Evolutionary conservation across 2,888 invertebrate species (phyloP).

Genomic region (Catotricha subobsoleta): DNA sequence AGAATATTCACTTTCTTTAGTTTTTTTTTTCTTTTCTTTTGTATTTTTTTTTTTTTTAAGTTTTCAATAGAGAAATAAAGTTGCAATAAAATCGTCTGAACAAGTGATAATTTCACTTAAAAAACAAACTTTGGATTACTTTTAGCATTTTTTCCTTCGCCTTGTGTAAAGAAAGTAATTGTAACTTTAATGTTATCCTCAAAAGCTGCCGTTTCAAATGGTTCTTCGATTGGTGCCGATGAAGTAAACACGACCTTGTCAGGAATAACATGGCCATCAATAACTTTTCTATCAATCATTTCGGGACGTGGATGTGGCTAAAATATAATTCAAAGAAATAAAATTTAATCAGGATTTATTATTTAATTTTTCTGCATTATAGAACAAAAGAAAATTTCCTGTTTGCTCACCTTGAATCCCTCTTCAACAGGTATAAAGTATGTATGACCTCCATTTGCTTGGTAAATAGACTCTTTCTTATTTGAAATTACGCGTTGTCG

Average conservation of each 20-base stretch:
- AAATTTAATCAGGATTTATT: neutral
- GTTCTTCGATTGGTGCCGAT: conserved; percentile 53
- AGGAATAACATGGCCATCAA: conserved; percentile 81
- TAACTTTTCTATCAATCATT: conserved; percentile 63
- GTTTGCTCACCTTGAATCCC: conserved; percentile 55
- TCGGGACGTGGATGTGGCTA: conserved; percentile 51
- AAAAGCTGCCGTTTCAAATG: conserved; percentile 64
- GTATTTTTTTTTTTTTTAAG: too few relatives aligned
- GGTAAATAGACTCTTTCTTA: conserved; percentile 56
- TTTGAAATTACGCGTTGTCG: conserved; percentile 54
- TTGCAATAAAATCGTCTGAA: too few relatives aligned
- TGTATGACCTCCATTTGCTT: conserved; percentile 61
- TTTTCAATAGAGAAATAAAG: too few relatives aligned
- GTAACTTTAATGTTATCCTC: conserved; percentile 70
- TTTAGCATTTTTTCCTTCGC: conserved; percentile 43
- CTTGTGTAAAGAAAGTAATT: conserved; percentile 55
- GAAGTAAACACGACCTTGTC: conserved; percentile 72
- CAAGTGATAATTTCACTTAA: too few relatives aligned
- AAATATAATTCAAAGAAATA: conserved; percentile 10
- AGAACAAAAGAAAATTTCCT: neutral
- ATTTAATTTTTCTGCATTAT: neutral
- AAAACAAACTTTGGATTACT: too few relatives aligned
- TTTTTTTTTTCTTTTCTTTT: too few relatives aligned
- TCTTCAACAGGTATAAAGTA: conserved; percentile 84
- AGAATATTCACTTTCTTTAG: too few relatives aligned